phyloP scores from a whole-genome alignment of 2,797 vertebrate species.

The Peromyscus attwateri region DNA sequence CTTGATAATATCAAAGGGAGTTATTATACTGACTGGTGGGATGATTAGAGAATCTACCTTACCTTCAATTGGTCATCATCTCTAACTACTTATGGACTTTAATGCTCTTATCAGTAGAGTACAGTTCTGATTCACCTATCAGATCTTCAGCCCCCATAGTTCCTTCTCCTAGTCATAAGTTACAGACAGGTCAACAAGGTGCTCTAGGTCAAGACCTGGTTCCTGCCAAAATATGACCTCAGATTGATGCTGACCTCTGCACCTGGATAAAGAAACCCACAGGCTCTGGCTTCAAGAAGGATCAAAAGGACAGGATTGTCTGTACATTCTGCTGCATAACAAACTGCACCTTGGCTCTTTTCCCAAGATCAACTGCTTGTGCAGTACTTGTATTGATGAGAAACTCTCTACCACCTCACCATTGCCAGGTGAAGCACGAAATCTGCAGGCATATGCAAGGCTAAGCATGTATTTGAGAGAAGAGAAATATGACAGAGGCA shows the following conservation, averaged over 20 bases:
- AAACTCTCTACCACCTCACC: conserved; percentile 94
- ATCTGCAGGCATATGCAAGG: conserved; percentile 94
- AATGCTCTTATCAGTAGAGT: background rate
- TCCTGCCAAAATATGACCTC: background rate
- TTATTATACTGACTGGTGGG: background rate
- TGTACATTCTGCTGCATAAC: conserved; percentile 80
- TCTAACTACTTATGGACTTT: background rate
- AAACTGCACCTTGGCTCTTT: conserved; percentile 91
- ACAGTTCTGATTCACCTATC: background rate
- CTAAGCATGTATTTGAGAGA: conserved; percentile 94
- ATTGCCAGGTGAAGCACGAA: conserved; percentile 92
- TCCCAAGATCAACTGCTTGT: conserved; percentile 91
- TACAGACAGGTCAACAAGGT: background rate
- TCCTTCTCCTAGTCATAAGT: background rate
- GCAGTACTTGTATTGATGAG: conserved; percentile 95
- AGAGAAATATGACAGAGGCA: conserved; percentile 95
- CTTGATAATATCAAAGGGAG: background rate
- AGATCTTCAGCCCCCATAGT: too few species aligned
- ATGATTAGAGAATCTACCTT: background rate
- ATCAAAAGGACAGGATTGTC: background rate
- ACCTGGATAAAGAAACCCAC: background rate
- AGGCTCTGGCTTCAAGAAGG: background rate
- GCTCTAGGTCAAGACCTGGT: background rate
- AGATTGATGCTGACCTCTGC: background rate
- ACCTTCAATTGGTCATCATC: background rate